Evolutionary conservation across 1,140 invertebrate species (phyloP), one percentile per base, ranked within the genome.

Genomic region (Heliconius melpomene): DNA sequence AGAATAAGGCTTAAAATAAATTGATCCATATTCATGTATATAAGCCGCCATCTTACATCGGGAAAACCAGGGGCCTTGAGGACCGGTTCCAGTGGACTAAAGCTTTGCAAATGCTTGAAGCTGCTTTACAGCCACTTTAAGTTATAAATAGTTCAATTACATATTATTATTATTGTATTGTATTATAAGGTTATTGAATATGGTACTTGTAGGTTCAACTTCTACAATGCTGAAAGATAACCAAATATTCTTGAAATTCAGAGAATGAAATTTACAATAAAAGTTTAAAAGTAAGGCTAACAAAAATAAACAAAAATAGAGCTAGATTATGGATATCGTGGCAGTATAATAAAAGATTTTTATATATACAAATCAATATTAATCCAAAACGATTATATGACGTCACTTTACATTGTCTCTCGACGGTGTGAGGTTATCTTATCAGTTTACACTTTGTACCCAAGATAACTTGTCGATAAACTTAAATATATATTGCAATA

Each of bases 1-100:
- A 16, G n/a, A 66, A 74, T 72, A 80, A 23, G 60, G 26, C 32
- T 52, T 70, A 80, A 60, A 32, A 23, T 77, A 73, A 38, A 32
- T 73, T 80, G 52, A 7, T 13, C 20, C 46, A 8, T 70, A 23
- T 78, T 7, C 23, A 66, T 29, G 54, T 74, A 74, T 32, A 80
- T 72, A 80, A 77, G 79, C 85, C 75, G 88, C 90, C 89, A 91
- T 91, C 83, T 91, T 91, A 88, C 83, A 80, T 84, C 84, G 90
- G 91, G 90, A 93, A 93, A 92, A 87, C 91, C 91, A 72, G 74
- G 84, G 85, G 84, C 91, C 91, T 93, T 92, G 90, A 88, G 75
- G 85, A 93, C 91, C 89, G 88, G 91, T 92, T 90, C 32, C 71
- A 72, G 18, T 72, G 36, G 71, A 72, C 29, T 72, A 72, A 40